Conservation (phyloP, 2,888 invertebrate species). For the Athripsodes cinereus region DNA sequence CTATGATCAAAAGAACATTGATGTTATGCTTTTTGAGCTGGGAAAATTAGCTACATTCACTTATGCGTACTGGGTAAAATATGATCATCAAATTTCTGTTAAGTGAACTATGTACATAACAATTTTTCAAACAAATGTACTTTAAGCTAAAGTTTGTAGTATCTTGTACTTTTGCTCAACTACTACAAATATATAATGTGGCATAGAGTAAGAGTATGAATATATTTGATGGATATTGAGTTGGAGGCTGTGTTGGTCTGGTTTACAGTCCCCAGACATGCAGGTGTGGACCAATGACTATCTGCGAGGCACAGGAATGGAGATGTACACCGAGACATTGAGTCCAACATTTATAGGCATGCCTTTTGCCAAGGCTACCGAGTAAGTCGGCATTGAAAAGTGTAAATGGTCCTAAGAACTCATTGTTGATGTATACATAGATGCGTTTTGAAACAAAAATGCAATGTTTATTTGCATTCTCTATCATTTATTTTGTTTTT, state of each 20-base stretch:
- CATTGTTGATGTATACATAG: slow-evolving; percentile 13
- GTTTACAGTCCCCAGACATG: slow-evolving; percentile 85
- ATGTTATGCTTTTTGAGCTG: too few relatives aligned
- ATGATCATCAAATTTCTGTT: too few relatives aligned
- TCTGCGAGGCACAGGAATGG: slow-evolving; percentile 98
- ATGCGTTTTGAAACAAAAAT: slow-evolving; percentile 7
- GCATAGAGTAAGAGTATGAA: too few relatives aligned
- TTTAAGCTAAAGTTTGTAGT: too few relatives aligned
- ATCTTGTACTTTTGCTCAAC: too few relatives aligned
- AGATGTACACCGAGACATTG: slow-evolving; percentile 99
- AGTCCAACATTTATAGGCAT: slow-evolving; percentile 97
- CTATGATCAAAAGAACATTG: too few relatives aligned
- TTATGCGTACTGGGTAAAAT: too few relatives aligned
- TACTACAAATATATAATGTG: too few relatives aligned
- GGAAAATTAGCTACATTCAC: too few relatives aligned
- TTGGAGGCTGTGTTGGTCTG: slow-evolving; percentile 18
- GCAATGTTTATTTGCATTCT: slow-evolving; percentile 9
- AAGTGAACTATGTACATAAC: too few relatives aligned
- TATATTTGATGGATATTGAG: slow-evolving; percentile 6
- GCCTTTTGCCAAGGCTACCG: slow-evolving; percentile 96
- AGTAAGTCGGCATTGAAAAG: slow-evolving; percentile 73
- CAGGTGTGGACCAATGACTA: slow-evolving; percentile 99
- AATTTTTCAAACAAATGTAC: too few relatives aligned
- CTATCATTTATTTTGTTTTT: neutral
- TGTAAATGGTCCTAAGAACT: neutral